These are phyloP conservation scores for Zophobas atratus DNA, from an alignment of 1,140 invertebrate genomes.

Conservation along the genomic window DNA sequence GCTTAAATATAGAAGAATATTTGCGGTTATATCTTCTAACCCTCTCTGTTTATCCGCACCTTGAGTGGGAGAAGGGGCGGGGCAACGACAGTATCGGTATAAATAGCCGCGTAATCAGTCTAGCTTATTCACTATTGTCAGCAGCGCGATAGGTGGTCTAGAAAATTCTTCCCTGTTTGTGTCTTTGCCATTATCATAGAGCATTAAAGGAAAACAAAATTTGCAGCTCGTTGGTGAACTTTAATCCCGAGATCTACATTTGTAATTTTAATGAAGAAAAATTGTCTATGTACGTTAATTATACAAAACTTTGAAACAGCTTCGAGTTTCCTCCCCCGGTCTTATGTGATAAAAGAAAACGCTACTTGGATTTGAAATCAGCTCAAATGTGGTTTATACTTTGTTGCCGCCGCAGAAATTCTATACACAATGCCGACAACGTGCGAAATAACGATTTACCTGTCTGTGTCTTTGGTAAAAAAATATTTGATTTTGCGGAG, in stretches of 20 bases:
- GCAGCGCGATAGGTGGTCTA: no score
- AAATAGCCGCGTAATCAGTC: no score
- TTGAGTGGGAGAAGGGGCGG: no score
- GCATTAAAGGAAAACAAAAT: no score
- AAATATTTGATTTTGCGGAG: conserved; percentile 22
- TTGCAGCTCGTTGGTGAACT: background rate
- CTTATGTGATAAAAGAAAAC: conserved; percentile 8
- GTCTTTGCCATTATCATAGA: no score
- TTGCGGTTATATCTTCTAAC: no score
- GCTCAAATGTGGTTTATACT: conserved; percentile 25
- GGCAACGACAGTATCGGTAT: no score
- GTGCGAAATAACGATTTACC: conserved; percentile 35
- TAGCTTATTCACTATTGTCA: no score
- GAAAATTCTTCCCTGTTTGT: no score
- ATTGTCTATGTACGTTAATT: background rate
- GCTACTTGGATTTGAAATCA: conserved; percentile 20
- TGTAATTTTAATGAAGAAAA: background rate
- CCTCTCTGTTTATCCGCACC: no score
- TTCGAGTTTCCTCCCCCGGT: background rate
- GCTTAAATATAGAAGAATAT: no score
- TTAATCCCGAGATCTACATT: background rate
- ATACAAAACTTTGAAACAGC: conserved; percentile 12
- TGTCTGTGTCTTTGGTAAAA: conserved; percentile 24
- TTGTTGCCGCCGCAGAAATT: conserved; percentile 10
- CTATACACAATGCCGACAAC: conserved; percentile 27